phyloP scores from a whole-genome alignment of 1,140 invertebrate genomes.

The Caenorhabditis tropicalis region DNA sequence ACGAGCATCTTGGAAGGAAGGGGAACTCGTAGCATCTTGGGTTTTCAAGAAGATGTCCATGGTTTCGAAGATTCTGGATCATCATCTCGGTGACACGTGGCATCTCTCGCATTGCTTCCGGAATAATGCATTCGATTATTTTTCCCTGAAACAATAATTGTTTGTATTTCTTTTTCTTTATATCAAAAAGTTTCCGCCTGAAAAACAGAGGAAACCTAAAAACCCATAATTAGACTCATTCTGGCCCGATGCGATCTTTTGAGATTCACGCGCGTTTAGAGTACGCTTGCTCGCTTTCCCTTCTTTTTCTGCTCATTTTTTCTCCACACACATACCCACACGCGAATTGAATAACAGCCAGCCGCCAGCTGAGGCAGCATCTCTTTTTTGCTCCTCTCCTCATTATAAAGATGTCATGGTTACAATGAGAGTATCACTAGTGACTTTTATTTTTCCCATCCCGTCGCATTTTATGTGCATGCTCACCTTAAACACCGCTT shows the following conservation, averaged over 20 bases:
- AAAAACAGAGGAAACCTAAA: neutral
- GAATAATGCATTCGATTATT: neutral
- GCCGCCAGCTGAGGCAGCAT: neutral
- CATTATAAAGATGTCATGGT: neutral
- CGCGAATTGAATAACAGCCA: neutral
- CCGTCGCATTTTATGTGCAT: neutral
- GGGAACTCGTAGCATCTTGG: neutral
- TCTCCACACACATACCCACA: neutral
- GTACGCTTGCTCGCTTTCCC: neutral
- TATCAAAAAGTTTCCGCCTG: neutral
- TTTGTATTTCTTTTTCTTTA: too few relatives aligned
- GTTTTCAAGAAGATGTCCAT: neutral
- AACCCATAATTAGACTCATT: slow-evolving; percentile 31
- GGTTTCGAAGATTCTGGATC: neutral
- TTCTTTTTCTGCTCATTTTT: neutral
- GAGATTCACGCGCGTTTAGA: neutral
- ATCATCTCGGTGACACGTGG: neutral
- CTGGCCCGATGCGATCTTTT: slow-evolving; percentile 14
- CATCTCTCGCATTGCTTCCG: neutral
- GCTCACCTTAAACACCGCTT: neutral
- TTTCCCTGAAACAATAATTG: neutral
- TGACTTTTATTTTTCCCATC: neutral
- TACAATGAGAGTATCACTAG: neutral
- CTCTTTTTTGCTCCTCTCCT: neutral
- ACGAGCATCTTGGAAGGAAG: neutral